Conservation (phyloP, 2,797 vertebrate genomes). For the Mionectes olivaceus region DNA sequence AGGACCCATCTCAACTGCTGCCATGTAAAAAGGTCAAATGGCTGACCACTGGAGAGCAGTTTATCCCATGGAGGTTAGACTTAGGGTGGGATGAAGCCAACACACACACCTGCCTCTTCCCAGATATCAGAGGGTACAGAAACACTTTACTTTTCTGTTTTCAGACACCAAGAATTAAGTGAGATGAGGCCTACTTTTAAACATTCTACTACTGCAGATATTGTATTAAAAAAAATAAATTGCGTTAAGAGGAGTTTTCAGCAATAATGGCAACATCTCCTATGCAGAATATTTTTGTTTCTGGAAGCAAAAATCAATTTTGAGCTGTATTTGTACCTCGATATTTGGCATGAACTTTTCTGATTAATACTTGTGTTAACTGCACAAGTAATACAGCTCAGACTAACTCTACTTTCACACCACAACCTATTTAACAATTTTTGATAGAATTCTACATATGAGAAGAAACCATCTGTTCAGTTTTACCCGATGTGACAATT, state of each 20-base stretch:
- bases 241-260: background rate
- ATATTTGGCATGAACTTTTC: background rate
- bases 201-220: background rate
- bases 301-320: background rate
- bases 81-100: background rate
- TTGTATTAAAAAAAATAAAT: rapidly evolving
- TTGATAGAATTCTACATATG: background rate
- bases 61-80: background rate
- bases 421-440: background rate
- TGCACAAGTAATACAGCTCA: background rate
- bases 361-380: background rate
- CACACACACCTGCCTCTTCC: background rate
- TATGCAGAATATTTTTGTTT: background rate
- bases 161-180: background rate
- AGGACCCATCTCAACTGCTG: background rate
- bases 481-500: background rate
- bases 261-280: background rate
- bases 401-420: background rate
- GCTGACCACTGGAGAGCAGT: background rate
- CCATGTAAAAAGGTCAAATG: background rate
- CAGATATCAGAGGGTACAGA: background rate
- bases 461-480: background rate
- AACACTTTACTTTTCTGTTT: background rate
- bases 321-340: background rate
- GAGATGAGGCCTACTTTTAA: background rate